These are phyloP conservation scores for Heliopora coerulea DNA, from an alignment of 92 coral and sea anemone genomes.

Conservation along the genomic window DNA sequence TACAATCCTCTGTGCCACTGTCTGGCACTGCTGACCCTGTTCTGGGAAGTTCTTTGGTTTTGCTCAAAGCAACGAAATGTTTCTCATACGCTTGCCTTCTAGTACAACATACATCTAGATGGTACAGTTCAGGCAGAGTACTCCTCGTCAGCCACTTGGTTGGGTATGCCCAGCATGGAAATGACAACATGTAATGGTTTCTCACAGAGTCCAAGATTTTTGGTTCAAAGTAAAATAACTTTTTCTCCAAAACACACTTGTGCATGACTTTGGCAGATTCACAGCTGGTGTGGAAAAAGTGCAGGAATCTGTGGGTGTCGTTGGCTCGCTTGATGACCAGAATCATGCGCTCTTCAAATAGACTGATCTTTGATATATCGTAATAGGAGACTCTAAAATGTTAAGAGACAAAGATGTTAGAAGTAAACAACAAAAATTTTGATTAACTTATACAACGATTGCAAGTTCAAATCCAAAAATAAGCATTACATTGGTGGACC, in stretches of 20 bases:
- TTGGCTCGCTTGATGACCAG: slow-evolving; percentile 73
- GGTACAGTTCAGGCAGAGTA: slow-evolving; percentile 82
- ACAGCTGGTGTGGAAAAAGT: slow-evolving; percentile 83
- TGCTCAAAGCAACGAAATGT: slow-evolving; percentile 52
- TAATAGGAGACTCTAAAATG: slow-evolving; percentile 72
- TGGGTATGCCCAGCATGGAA: slow-evolving; percentile 99
- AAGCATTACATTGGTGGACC: no score
- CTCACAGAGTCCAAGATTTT: slow-evolving; percentile 91
- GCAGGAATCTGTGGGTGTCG: slow-evolving; percentile 76
- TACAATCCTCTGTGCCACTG: not conserved
- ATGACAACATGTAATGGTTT: slow-evolving; percentile 83
- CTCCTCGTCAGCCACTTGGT: slow-evolving; percentile 93
- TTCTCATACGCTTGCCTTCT: slow-evolving; percentile 89
- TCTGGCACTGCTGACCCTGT: not conserved
- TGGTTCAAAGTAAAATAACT: slow-evolving; percentile 88
- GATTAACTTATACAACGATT: no score
- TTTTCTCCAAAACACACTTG: slow-evolving; percentile 94
- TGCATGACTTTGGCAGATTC: slow-evolving; percentile 98
- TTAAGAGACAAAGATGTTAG: not conserved
- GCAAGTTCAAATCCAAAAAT: no score
- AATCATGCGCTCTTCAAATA: slow-evolving; percentile 95
- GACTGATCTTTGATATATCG: slow-evolving; percentile 86
- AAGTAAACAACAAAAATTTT: not conserved
- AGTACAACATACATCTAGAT: slow-evolving; percentile 87
- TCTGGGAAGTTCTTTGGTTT: not conserved